Percentiles rank a stretch among this genome's conserved stretches.
These are phyloP conservation scores for Schrankia costaestrigalis DNA, from an alignment of 2,888 invertebrate genomes.

Conservation along the genomic window DNA sequence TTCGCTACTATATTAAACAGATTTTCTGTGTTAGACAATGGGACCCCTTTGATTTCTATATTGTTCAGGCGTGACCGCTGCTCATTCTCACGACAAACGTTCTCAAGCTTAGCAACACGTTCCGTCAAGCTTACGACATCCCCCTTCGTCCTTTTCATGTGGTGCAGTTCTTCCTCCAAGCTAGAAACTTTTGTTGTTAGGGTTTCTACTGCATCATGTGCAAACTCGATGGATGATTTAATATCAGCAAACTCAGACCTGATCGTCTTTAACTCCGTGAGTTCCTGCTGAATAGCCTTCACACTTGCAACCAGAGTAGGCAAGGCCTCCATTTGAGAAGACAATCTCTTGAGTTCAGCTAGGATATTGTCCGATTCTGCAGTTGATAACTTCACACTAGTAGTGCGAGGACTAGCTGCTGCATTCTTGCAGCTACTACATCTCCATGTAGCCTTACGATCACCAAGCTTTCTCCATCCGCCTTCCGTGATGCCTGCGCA, in stretches of 20 bases:
- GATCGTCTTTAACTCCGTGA: not conserved
- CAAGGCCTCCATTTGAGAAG: not conserved
- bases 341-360: not conserved
- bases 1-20: not conserved
- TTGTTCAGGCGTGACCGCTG: constrained; percentile 3
- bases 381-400: no score
- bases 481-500: constrained; percentile 2
- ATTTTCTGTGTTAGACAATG: not conserved
- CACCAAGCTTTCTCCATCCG: constrained; percentile 1
- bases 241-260: not conserved
- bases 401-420: not conserved
- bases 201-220: not conserved
- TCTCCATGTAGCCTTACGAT: not conserved
- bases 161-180: not conserved
- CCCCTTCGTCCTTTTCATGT: not conserved
- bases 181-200: not conserved
- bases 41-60: constrained; percentile 1
- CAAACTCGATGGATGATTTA: not conserved
- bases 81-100: not conserved
- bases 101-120: not conserved
- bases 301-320: not conserved
- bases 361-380: not conserved
- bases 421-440: not conserved
- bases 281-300: not conserved
- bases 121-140: not conserved